Conservation (phyloP, 2,113 vertebrate genomes). For the Barnardius zonarius region DNA sequence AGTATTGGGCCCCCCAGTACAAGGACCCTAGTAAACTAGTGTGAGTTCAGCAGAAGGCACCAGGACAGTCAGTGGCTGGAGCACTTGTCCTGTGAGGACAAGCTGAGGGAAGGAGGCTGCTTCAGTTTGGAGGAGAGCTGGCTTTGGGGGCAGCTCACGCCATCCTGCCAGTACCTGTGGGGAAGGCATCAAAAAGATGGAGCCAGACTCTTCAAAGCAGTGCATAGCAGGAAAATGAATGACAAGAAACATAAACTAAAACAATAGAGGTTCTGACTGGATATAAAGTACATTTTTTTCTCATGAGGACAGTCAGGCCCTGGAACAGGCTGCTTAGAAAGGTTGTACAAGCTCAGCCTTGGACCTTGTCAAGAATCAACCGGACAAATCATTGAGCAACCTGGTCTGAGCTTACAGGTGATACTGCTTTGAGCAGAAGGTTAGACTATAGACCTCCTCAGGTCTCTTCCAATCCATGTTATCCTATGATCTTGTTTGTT, state of each 20-base stretch:
- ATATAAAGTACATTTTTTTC: not conserved
- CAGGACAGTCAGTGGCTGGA: not conserved
- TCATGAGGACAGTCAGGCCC: not conserved
- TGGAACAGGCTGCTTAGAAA: not conserved
- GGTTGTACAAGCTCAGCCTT: not conserved
- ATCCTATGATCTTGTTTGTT: not conserved
- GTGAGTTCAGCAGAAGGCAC: not conserved
- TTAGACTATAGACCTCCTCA: not conserved
- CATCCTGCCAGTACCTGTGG: not conserved
- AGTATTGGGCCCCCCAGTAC: not conserved
- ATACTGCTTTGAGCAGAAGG: not conserved
- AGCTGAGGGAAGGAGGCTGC: not conserved
- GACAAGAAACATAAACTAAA: not conserved
- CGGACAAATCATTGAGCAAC: not conserved
- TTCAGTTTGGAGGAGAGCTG: not conserved
- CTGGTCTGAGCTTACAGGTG: not conserved
- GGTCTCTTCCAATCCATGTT: not conserved
- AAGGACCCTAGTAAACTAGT: not conserved
- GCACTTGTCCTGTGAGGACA: not conserved
- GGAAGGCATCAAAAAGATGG: not conserved
- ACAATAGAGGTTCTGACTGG: not conserved
- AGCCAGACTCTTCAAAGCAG: not conserved
- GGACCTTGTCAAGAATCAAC: not conserved
- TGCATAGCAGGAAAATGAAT: not conserved
- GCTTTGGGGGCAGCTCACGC: not conserved